Conservation (phyloP, 2,797 vertebrate genomes). For the Scomberomorus guttatus region DNA sequence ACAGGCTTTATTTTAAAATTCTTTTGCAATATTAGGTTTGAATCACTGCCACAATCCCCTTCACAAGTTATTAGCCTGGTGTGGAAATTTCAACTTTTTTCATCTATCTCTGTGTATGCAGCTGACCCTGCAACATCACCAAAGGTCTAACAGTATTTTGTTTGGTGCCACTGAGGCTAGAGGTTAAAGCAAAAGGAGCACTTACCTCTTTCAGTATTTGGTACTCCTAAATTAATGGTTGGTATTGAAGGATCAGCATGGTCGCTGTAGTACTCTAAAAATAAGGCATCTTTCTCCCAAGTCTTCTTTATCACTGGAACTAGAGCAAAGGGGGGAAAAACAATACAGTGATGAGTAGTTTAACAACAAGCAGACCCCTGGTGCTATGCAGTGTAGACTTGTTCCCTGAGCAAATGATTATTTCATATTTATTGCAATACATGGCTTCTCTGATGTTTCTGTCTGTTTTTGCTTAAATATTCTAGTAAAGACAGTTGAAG, state of each 20-base stretch:
- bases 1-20: conserved; percentile 8
- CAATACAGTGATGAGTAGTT: conserved; percentile 39
- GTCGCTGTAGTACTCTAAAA: conserved; percentile 96
- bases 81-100: conserved; percentile 45
- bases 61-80: conserved; percentile 12
- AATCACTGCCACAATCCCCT: conserved; percentile 21
- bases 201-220: conserved; percentile 97
- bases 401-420: conserved; percentile 9
- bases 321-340: conserved; percentile 69
- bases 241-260: conserved; percentile 91
- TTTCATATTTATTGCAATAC: conserved; percentile 24
- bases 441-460: neutral
- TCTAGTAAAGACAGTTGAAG: neutral
- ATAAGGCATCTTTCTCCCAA: conserved; percentile 91
- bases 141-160: conserved; percentile 8
- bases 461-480: conserved; percentile 26
- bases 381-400: neutral
- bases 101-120: conserved; percentile 9
- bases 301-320: conserved; percentile 98
- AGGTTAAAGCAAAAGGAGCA: conserved; percentile 10
- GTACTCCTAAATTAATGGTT: conserved; percentile 92
- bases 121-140: conserved; percentile 40
- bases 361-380: conserved; percentile 33
- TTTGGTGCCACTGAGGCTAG: neutral
- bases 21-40: conserved; percentile 15